Conservation (phyloP, 2,888 invertebrate species). For the Drosophila birchii region DNA sequence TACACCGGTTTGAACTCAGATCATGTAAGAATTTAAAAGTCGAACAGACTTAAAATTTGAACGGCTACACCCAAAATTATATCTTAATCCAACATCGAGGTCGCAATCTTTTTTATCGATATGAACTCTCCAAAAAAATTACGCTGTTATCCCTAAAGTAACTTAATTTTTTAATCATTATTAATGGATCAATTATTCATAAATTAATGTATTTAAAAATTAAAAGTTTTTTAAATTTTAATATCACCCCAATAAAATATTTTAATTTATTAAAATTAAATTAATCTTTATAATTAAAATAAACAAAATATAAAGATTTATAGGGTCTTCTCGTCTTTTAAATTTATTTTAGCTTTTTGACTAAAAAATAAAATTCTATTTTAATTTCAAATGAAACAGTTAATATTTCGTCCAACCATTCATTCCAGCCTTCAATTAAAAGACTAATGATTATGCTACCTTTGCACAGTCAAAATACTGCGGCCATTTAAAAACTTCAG, state of each 20-base stretch:
- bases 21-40: conserved; percentile 93
- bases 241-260: conserved; percentile 89
- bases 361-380: conserved; percentile 84
- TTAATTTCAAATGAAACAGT: no score
- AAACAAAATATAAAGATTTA: conserved; percentile 87
- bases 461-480: conserved; percentile 92
- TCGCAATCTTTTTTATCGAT: conserved; percentile 91
- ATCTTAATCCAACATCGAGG: conserved; percentile 93
- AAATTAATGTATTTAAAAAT: conserved; percentile 67
- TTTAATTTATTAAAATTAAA: conserved; percentile 76
- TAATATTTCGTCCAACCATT: conserved; percentile 89
- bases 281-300: conserved; percentile 82
- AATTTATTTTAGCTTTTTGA: conserved; percentile 55
- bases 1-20: conserved; percentile 94
- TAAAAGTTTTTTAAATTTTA: conserved; percentile 87
- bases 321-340: conserved; percentile 89
- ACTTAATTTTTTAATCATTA: conserved; percentile 89
- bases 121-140: conserved; percentile 90
- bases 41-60: conserved; percentile 90
- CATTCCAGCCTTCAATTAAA: conserved; percentile 92
- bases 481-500: conserved; percentile 90
- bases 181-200: conserved; percentile 86
- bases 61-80: conserved; percentile 88
- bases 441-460: conserved; percentile 93
- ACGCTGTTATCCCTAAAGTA: conserved; percentile 94